A percentile compares a stretch with the other conserved stretches of the same genome.
These are phyloP conservation scores for Cydia splendana DNA, from an alignment of 1,140 invertebrate genomes.

Conservation along the genomic window DNA sequence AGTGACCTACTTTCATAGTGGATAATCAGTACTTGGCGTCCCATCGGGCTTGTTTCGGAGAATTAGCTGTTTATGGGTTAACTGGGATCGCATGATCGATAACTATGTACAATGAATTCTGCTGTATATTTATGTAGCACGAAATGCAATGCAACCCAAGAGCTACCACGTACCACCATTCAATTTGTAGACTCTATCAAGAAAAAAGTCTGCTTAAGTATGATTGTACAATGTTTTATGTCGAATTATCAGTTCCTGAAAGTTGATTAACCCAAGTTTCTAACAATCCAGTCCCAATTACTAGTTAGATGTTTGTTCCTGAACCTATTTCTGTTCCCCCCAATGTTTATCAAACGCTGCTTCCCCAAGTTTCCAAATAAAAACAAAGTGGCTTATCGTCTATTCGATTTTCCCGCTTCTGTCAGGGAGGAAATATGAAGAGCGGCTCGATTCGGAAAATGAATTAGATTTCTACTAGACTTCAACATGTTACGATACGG, in stretches of 20 bases:
- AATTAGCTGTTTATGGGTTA: conserved; percentile 16
- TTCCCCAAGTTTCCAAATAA: not conserved
- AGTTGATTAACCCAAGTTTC: not conserved
- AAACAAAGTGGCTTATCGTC: conserved; percentile 10
- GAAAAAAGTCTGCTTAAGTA: not conserved
- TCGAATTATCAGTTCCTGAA: not conserved
- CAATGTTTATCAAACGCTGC: not conserved
- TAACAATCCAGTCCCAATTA: not conserved
- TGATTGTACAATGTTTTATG: not conserved
- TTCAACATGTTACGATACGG: too few relatives aligned
- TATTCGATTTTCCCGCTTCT: not conserved
- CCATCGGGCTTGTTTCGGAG: not conserved
- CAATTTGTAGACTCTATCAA: not conserved
- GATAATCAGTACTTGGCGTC: conserved; percentile 5
- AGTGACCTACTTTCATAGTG: conserved; percentile 22
- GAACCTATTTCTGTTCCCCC: not conserved
- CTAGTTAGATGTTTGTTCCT: not conserved
- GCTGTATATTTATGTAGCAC: not conserved
- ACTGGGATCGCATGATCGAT: conserved; percentile 2
- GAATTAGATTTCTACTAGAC: too few relatives aligned
- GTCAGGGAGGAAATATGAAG: not conserved
- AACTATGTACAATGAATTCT: not conserved
- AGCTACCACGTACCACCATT: not conserved
- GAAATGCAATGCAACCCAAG: not conserved
- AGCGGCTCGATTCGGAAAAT: too few relatives aligned